Evolutionary conservation across 2,797 vertebrate species (phyloP).

Genomic region (Stomatorhinus walkeri): DNA sequence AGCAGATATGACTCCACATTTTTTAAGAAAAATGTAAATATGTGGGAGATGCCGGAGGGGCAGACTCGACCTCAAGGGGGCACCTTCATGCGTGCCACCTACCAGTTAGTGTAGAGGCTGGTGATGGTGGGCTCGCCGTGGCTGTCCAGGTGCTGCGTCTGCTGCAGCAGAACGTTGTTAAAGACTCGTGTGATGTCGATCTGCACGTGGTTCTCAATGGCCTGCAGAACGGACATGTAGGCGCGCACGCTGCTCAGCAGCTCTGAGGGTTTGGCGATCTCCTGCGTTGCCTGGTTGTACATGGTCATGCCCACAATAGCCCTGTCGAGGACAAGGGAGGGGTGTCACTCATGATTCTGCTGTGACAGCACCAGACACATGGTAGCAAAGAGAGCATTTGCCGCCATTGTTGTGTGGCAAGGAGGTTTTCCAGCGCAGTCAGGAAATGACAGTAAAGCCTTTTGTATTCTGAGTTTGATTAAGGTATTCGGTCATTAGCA

Average conservation of each 20-base stretch:
- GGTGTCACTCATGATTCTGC: neutral
- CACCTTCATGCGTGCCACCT: constrained; percentile 36
- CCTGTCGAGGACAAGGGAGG: constrained; percentile 41
- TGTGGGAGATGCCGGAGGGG: neutral
- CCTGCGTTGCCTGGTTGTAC: constrained; percentile 98
- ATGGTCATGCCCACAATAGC: constrained; percentile 95
- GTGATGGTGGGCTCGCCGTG: constrained; percentile 98
- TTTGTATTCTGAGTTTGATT: neutral
- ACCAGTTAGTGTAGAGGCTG: constrained; percentile 98
- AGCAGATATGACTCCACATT: neutral
- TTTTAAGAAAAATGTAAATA: neutral
- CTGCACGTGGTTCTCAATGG: constrained; percentile 97
- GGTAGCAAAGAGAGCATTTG: neutral
- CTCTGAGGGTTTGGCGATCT: constrained; percentile 97
- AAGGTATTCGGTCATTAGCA: neutral
- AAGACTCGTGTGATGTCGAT: constrained; percentile 98
- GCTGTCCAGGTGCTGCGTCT: constrained; percentile 97
- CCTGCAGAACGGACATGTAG: constrained; percentile 97
- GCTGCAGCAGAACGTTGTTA: constrained; percentile 97
- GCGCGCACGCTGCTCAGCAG: constrained; percentile 91
- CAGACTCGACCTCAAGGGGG: neutral
- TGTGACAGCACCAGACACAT: neutral
- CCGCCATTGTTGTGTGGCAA: neutral
- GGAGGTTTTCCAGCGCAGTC: neutral
- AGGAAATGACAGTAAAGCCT: neutral